Conservation (phyloP, 2,888 invertebrate species). For the Standfussiana lucernea region DNA sequence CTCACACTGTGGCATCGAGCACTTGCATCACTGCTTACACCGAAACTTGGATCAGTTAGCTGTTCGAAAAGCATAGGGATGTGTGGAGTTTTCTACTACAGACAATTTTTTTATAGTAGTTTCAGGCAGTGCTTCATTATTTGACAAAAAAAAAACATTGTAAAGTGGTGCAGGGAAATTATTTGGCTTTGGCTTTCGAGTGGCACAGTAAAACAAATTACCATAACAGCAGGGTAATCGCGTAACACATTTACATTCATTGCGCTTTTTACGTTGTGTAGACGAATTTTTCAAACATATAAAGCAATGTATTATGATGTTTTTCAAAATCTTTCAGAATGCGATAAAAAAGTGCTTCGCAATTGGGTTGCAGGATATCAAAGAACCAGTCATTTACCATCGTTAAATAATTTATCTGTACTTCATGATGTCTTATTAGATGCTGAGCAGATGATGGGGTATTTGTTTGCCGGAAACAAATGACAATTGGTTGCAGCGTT, state of each 20-base stretch:
- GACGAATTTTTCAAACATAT: not conserved
- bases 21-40: slow-evolving; percentile 34
- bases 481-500: not conserved
- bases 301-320: not conserved
- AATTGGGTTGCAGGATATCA: not conserved
- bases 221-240: not conserved
- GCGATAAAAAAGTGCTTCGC: not conserved
- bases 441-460: not conserved
- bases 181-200: not conserved
- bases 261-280: not conserved
- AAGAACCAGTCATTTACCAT: not conserved
- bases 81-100: not conserved
- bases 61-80: not conserved
- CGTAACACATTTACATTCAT: not conserved
- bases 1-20: slow-evolving; percentile 38
- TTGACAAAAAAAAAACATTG: not conserved
- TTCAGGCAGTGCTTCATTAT: not conserved
- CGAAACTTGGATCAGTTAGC: slow-evolving; percentile 31
- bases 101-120: not conserved
- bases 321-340: not conserved
- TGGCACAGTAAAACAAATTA: not conserved
- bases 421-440: not conserved
- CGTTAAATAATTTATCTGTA: slow-evolving; percentile 3
- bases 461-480: not conserved
- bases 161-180: slow-evolving; percentile 4